Base-by-base conservation (phyloP, 2,113 vertebrate genomes). In the Aspiorhynchus laticeps region DNA sequence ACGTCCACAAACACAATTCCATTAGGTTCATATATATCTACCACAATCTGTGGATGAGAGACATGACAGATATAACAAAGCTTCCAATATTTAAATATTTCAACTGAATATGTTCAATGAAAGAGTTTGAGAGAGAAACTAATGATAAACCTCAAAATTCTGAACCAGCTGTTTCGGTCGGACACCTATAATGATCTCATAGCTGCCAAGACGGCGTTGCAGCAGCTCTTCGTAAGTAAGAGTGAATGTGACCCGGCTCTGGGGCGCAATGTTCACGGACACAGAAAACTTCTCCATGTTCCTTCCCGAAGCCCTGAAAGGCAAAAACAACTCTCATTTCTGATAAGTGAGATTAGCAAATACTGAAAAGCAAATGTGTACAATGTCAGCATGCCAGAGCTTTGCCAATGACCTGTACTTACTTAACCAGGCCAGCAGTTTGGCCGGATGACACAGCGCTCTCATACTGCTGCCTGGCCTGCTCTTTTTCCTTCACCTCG, bases 221-320 rank as follows among this genome's bases (percentile, higher is more conserved):
- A 99, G 94, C 88, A 99, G 93, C 90, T 99, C 98, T 91, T 99
- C 98, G 0, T 99, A 97, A 1, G 93, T 95, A 91, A 99, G 93
- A 38, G 93, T 92, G 90, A 99, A 99, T 2, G 91, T 96, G 76
- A 97, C 96, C 38, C 93, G 96, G 87, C 96, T 98, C 88, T 92
- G 87, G 71, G 97, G 94, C 31, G 95, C 95, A 9, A 98, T 63
- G 76, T 96, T 97, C 87, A 99, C 94, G 3, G 96, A 97, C 86
- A 99, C 97, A 3, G 95, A 95, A 90, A 99, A 99, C 90, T 93
- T 97, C 91, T 99, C 98, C 92, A 98, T 98, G 80, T 96, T 97
- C 88, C 98, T 97, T 33, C 97, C 98, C 0, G 96, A 97, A 48
- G 94, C 95, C 91, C 97, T 99, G 82, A 10, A 88, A 87, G 2